Percentiles rank a stretch among this genome's conserved stretches.
phyloP scores from a whole-genome alignment of 2,113 vertebrate species.

The Ptyas mucosa region DNA sequence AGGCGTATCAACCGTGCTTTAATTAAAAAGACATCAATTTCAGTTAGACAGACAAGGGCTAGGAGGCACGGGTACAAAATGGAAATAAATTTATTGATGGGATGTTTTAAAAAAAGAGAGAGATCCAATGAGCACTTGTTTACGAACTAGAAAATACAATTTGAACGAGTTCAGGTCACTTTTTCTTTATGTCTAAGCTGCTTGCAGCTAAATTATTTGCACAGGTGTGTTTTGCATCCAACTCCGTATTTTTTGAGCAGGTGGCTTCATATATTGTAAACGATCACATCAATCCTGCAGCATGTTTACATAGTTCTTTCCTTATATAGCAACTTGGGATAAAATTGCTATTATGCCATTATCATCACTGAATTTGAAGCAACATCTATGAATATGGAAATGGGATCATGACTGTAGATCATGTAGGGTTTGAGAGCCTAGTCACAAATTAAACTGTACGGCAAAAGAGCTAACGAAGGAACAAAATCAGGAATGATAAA shows the following conservation, averaged over 20 bases:
- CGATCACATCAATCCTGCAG: conserved; percentile 43
- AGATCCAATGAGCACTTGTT: conserved; percentile 61
- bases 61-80: conserved; percentile 68
- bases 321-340: conserved; percentile 15
- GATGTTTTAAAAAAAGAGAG: conserved; percentile 29
- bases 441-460: not conserved
- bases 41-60: conserved; percentile 73
- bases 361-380: not conserved
- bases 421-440: not conserved
- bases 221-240: conserved; percentile 16
- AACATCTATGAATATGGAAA: not conserved
- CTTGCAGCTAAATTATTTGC: conserved; percentile 15
- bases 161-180: conserved; percentile 48
- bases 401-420: not conserved
- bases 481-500: not conserved
- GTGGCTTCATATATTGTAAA: conserved; percentile 39
- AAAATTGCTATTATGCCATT: conserved; percentile 13
- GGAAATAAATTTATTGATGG: conserved; percentile 71
- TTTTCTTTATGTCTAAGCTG: conserved; percentile 22
- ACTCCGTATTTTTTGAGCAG: conserved; percentile 18
- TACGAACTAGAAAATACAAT: conserved; percentile 39
- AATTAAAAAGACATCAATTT: conserved; percentile 78
- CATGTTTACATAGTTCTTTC: conserved; percentile 19
- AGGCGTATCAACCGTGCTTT: conserved; percentile 68
- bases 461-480: not conserved